A percentile compares a stretch with the other conserved stretches of the same genome.
Conservation (phyloP, 2,888 invertebrate genomes). For the Alsophila aescularia region DNA sequence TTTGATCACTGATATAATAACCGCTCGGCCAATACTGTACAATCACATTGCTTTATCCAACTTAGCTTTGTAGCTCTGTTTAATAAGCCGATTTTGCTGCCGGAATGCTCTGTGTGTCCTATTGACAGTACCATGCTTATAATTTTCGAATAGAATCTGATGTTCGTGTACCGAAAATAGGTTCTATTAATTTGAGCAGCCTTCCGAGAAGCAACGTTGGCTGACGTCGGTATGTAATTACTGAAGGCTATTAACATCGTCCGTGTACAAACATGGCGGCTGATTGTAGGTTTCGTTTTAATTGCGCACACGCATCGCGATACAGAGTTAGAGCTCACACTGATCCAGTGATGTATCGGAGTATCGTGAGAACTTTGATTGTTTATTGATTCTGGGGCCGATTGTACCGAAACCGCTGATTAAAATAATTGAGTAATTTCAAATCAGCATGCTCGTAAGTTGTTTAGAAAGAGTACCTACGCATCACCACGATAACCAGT, state of each 20-base stretch:
- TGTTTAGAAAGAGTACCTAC: conserved; percentile 1
- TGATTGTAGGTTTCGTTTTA: conserved; percentile 84
- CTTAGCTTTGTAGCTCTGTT: too few species aligned
- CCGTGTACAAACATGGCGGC: conserved; percentile 84
- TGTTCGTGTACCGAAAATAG: conserved; percentile 64
- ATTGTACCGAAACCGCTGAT: conserved; percentile 21
- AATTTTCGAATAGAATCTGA: conserved; percentile 38
- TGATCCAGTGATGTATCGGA: conserved; percentile 59
- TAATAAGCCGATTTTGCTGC: too few species aligned
- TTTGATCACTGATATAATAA: too few species aligned
- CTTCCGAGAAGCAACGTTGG: conserved; percentile 81
- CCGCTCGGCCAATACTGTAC: too few species aligned
- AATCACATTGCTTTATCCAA: too few species aligned
- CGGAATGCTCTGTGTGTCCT: conserved; percentile 3
- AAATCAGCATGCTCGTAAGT: conserved; percentile 11
- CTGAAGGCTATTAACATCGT: conserved; percentile 82
- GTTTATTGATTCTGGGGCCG: conserved; percentile 67
- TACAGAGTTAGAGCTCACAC: conserved; percentile 72
- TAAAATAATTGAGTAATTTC: conserved; percentile 28
- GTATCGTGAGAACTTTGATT: conserved; percentile 76
- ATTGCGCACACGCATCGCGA: conserved; percentile 83
- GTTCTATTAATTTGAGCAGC: conserved; percentile 81
- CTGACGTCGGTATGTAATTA: conserved; percentile 82
- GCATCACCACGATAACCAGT: conserved; percentile 2
- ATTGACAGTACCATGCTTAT: conserved; percentile 7